Conservation (phyloP, 2,113 vertebrate genomes). For the Haplochromis vanheusdeni region DNA sequence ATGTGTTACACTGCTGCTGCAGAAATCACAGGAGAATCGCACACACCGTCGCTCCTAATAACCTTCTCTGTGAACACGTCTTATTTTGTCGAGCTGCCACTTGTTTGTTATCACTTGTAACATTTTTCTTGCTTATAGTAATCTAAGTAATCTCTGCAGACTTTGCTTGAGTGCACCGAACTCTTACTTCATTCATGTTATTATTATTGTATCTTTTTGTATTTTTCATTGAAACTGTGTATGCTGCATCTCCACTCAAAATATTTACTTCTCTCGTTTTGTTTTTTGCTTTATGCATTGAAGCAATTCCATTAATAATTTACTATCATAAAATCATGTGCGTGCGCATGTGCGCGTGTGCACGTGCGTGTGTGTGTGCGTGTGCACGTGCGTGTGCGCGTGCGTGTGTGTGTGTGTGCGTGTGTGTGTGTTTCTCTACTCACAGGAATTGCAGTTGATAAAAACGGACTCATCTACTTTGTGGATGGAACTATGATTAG, state of each 20-base stretch:
- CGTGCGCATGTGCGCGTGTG: fast-evolving
- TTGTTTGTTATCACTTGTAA: not conserved
- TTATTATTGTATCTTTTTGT: not conserved
- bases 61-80: not conserved
- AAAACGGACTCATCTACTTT: conserved; percentile 95
- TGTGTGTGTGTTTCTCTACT: not conserved
- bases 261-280: not conserved
- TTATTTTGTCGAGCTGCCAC: not conserved
- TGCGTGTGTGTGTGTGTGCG: fast-evolving
- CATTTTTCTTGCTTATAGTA: not conserved
- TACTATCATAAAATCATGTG: not conserved
- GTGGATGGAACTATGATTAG: conserved; percentile 98
- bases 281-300: not conserved
- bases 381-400: fast-evolving
- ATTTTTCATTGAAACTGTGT: not conserved
- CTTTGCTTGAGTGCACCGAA: not conserved
- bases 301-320: not conserved
- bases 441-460: conserved; percentile 92
- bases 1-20: not conserved
- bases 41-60: not conserved
- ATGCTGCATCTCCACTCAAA: not conserved
- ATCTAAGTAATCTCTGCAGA: not conserved
- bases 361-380: fast-evolving
- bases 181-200: not conserved
- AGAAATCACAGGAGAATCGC: not conserved